Evolutionary conservation across 23 tunicate genomes (phyloP).

Genomic region (Trididemnum miniatum): DNA sequence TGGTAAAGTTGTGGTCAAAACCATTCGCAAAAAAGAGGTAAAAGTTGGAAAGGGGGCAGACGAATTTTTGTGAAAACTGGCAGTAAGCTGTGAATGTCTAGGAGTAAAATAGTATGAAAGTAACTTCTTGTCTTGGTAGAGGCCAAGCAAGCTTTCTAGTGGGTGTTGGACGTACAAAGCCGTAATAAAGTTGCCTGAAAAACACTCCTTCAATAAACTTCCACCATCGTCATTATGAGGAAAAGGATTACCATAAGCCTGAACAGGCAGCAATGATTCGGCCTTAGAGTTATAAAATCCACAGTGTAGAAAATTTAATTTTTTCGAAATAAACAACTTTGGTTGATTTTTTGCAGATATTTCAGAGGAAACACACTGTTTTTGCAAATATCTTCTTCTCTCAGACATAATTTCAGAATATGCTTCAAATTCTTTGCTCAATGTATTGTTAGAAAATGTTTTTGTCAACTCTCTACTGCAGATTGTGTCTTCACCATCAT

Average conservation of each 20-base stretch:
- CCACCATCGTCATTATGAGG: not conserved
- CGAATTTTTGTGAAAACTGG: not conserved
- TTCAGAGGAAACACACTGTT: not conserved
- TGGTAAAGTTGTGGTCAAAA: not conserved
- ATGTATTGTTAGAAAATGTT: too few relatives aligned
- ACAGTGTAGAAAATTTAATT: not conserved
- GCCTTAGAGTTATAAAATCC: not conserved
- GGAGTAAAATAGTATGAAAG: not conserved
- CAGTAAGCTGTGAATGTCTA: not conserved
- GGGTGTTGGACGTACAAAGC: constrained; percentile 10
- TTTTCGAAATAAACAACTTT: not conserved
- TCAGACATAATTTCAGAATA: not conserved
- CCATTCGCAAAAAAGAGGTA: not conserved
- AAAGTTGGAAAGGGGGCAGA: constrained; percentile 17
- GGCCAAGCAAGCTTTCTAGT: not conserved
- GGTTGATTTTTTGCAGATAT: not conserved
- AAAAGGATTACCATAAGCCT: not conserved
- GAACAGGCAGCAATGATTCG: not conserved
- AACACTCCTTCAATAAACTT: not conserved
- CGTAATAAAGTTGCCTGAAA: not conserved
- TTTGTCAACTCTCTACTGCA: too few relatives aligned
- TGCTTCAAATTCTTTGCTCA: too few relatives aligned
- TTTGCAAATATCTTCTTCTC: not conserved
- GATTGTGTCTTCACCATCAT: too few relatives aligned
- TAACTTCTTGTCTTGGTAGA: not conserved